phyloP scores from a whole-genome alignment of 1,140 invertebrate species.

The Propsilocerus akamusi region DNA sequence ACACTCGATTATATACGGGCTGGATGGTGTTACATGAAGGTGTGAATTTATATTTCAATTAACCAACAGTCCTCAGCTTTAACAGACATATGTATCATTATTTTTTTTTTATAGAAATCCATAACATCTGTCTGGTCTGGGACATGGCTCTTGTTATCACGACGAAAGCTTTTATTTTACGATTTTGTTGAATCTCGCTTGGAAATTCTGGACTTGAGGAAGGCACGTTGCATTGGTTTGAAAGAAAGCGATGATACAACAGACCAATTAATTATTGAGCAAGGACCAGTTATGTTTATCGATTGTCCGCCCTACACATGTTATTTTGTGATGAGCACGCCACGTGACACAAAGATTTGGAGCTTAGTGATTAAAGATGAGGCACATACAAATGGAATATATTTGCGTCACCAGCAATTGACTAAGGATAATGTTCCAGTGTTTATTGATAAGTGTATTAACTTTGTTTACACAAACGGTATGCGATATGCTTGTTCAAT shows the following conservation, averaged over 20 bases:
- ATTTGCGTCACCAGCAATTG: slow-evolving; percentile 63
- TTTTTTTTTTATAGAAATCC: slow-evolving; percentile 29
- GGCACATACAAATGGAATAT: slow-evolving; percentile 53
- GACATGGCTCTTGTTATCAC: slow-evolving; percentile 53
- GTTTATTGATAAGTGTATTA: slow-evolving; percentile 78
- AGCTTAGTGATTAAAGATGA: slow-evolving; percentile 49
- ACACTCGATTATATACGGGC: slow-evolving; percentile 36
- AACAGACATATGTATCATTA: no score
- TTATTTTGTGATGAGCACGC: slow-evolving; percentile 49
- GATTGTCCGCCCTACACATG: slow-evolving; percentile 41
- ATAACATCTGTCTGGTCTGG: slow-evolving; percentile 51
- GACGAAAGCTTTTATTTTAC: slow-evolving; percentile 42
- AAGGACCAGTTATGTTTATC: slow-evolving; percentile 39
- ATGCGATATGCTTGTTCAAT: slow-evolving; percentile 8
- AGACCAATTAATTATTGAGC: slow-evolving; percentile 30
- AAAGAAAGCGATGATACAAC: slow-evolving; percentile 30
- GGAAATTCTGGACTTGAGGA: slow-evolving; percentile 52
- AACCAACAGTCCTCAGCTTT: slow-evolving; percentile 4
- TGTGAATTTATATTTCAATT: slow-evolving; percentile 19
- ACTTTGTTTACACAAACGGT: slow-evolving; percentile 73
- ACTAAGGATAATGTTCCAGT: slow-evolving; percentile 72
- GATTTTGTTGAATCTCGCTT: slow-evolving; percentile 30
- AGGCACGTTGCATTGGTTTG: slow-evolving; percentile 58
- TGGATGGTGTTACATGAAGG: slow-evolving; percentile 50
- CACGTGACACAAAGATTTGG: slow-evolving; percentile 47